Conservation (phyloP, 2,888 invertebrate species). For the Eupithecia pulchellata region DNA sequence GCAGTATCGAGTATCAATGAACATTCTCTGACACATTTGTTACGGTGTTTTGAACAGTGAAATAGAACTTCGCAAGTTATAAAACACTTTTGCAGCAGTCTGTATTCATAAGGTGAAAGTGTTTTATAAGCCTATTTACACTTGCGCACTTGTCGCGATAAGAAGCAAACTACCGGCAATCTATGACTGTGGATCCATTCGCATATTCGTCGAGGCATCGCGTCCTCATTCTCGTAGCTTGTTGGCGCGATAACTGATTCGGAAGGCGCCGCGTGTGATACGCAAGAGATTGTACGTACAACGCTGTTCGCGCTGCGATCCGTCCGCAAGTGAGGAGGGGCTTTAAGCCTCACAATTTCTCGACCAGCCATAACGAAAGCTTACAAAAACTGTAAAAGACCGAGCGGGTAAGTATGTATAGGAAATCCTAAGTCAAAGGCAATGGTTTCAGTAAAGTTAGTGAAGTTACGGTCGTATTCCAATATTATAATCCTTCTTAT, state of each 20-base stretch:
- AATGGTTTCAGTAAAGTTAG: background rate
- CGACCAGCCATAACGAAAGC: background rate
- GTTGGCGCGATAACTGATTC: too few species aligned
- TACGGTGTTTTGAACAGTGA: slow-evolving; percentile 18
- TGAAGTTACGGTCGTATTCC: background rate
- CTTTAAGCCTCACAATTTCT: background rate
- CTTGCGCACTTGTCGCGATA: too few species aligned
- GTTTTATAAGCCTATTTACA: too few species aligned
- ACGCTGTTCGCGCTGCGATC: too few species aligned
- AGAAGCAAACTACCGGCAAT: too few species aligned
- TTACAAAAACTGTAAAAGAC: background rate
- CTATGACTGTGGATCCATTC: too few species aligned
- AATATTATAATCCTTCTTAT: background rate
- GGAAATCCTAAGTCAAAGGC: background rate
- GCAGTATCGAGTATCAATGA: slow-evolving; percentile 27
- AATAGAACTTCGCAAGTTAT: background rate
- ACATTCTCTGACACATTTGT: slow-evolving; percentile 20
- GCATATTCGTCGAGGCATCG: too few species aligned
- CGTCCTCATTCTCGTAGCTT: too few species aligned
- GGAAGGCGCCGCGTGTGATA: too few species aligned
- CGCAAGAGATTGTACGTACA: too few species aligned
- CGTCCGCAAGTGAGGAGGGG: too few species aligned
- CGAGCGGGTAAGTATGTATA: background rate
- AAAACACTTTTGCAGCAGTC: background rate
- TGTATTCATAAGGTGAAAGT: background rate